These are phyloP conservation scores for Tricholauxania praeusta DNA, from an alignment of 2,888 invertebrate species.

Conservation along the genomic window DNA sequence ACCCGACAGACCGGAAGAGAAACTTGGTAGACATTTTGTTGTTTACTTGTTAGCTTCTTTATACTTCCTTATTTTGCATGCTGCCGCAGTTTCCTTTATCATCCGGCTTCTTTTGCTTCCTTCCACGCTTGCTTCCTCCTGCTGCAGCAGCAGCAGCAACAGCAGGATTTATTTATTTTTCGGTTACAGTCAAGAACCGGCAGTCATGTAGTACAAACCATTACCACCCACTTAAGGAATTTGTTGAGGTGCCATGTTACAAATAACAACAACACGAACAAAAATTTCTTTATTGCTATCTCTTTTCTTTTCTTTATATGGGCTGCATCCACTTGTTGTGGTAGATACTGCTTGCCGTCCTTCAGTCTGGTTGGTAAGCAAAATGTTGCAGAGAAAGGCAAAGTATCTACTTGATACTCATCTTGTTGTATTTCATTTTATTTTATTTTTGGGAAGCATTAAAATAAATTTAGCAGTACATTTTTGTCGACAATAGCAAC, in stretches of 20 bases:
- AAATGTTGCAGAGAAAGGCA: neutral
- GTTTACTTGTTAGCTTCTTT: slow-evolving; percentile 25
- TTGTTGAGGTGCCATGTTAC: neutral
- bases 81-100: slow-evolving; percentile 5
- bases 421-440: neutral
- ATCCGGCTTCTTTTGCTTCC: neutral
- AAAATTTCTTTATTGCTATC: neutral
- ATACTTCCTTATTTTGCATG: slow-evolving; percentile 18
- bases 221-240: slow-evolving; percentile 7
- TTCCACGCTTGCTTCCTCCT: neutral
- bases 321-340: neutral
- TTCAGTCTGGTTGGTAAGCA: neutral
- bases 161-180: neutral
- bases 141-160: too few relatives aligned
- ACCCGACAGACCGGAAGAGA: slow-evolving; percentile 26
- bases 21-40: slow-evolving; percentile 34
- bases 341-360: neutral
- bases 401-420: too few relatives aligned
- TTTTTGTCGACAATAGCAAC: neutral
- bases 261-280: neutral
- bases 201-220: too few relatives aligned
- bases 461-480: slow-evolving; percentile 12
- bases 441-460: slow-evolving; percentile 22
- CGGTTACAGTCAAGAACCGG: neutral
- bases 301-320: neutral